Percentiles rank a stretch among this genome's conserved stretches.
These are phyloP conservation scores for Ammodytes marinus DNA, from an alignment of 2,113 vertebrate species.

Conservation along the genomic window DNA sequence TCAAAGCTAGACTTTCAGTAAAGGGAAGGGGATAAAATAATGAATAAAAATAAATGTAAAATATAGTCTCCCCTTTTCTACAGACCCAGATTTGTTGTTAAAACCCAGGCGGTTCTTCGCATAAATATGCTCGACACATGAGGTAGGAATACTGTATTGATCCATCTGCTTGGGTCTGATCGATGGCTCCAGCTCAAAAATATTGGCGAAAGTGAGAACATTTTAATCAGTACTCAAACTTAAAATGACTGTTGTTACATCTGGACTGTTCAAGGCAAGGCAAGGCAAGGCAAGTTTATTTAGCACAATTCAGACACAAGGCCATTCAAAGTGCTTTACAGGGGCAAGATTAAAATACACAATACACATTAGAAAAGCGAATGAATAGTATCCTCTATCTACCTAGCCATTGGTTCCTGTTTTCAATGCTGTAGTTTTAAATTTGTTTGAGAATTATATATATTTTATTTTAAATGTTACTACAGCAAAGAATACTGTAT, in stretches of 20 bases:
- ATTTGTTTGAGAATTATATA: too few species aligned
- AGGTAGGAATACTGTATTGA: constrained; percentile 29
- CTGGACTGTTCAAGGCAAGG: too few species aligned
- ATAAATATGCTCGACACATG: not conserved
- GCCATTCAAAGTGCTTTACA: too few species aligned
- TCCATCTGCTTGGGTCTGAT: not conserved
- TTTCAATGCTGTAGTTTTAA: not conserved
- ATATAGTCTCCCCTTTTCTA: not conserved
- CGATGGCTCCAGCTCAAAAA: not conserved
- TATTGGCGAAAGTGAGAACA: too few species aligned
- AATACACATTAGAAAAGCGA: not conserved
- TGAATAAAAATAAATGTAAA: not conserved
- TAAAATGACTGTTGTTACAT: too few species aligned
- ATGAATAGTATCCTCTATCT: not conserved
- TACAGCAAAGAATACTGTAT: not conserved
- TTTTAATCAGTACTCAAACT: too few species aligned
- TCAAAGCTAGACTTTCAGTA: not conserved
- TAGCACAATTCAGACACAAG: too few species aligned
- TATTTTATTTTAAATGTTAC: not conserved
- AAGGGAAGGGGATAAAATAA: not conserved
- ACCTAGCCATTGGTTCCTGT: not conserved
- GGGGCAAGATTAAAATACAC: not conserved
- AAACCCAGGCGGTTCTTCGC: not conserved
- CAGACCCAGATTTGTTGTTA: not conserved
- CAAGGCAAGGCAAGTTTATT: too few species aligned